Percentiles rank a stretch among this genome's conserved stretches.
Conservation (phyloP, 1,140 invertebrate genomes). For the Nasonia vitripennis region DNA sequence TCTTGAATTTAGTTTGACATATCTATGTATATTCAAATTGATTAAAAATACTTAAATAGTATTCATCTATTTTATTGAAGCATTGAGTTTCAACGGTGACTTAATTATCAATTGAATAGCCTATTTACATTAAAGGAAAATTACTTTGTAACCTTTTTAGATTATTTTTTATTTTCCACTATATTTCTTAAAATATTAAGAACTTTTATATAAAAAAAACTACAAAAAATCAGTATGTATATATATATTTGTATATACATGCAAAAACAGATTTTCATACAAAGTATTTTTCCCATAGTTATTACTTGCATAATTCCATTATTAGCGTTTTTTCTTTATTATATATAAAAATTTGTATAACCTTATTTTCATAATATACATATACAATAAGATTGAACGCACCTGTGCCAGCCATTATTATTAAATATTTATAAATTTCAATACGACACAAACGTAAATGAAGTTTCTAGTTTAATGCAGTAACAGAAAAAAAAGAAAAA, state of each 20-base stretch:
- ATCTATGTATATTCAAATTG: neutral
- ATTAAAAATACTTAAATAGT: conserved; percentile 23
- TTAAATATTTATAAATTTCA: conserved; percentile 22
- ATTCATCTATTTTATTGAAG: conserved; percentile 4
- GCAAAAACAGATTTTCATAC: conserved; percentile 8
- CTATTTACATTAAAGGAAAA: conserved; percentile 19
- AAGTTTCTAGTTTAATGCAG: neutral
- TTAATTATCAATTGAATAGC: neutral
- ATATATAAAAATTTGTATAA: conserved; percentile 14
- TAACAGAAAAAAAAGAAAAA: conserved; percentile 18
- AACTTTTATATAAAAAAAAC: neutral
- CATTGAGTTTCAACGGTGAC: neutral
- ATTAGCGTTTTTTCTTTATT: neutral
- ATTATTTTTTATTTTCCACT: neutral
- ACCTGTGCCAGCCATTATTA: neutral
- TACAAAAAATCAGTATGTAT: conserved; percentile 8
- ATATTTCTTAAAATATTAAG: neutral
- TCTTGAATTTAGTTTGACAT: conserved; percentile 60
- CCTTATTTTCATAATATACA: conserved; percentile 30
- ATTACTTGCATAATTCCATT: neutral
- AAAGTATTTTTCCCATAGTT: neutral
- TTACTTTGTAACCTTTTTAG: neutral
- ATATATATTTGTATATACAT: neutral
- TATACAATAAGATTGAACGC: conserved; percentile 2
- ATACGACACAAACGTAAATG: conserved; percentile 1